Percentiles rank a stretch among this genome's conserved stretches.
phyloP scores from a whole-genome alignment of 2,888 invertebrate genomes.

The Pachliopta kotzebuea region DNA sequence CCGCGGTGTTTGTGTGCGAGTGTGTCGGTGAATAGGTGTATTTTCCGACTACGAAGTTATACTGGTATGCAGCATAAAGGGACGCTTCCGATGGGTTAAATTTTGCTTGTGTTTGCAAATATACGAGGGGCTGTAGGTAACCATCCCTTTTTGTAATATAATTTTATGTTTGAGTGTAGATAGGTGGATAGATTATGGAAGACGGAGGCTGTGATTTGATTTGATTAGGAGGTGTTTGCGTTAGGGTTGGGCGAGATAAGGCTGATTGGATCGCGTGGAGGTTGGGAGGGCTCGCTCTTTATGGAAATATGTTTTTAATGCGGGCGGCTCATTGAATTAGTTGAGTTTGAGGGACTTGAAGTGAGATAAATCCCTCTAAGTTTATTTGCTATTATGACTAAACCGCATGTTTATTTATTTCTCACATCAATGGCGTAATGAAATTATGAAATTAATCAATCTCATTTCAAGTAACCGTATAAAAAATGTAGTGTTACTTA shows the following conservation, averaged over 20 bases:
- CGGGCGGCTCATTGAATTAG: conserved; percentile 77
- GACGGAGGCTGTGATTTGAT: conserved; percentile 80
- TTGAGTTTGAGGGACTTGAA: conserved; percentile 62
- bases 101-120: conserved; percentile 79
- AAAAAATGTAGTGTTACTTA: neutral
- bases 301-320: conserved; percentile 81
- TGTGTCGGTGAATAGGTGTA: conserved; percentile 53
- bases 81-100: conserved; percentile 75
- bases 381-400: conserved; percentile 53
- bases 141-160: conserved; percentile 78
- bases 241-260: conserved; percentile 73
- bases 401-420: conserved; percentile 7
- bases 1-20: conserved; percentile 48
- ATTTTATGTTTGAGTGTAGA: conserved; percentile 77
- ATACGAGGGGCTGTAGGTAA: conserved; percentile 76
- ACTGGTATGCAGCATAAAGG: conserved; percentile 63
- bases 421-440: neutral
- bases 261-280: conserved; percentile 72
- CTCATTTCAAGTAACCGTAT: too few relatives aligned
- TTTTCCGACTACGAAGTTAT: conserved; percentile 67
- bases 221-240: conserved; percentile 79
- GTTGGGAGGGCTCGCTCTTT: conserved; percentile 49
- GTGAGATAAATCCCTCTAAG: conserved; percentile 63
- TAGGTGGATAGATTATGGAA: conserved; percentile 78
- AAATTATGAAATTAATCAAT: neutral